These are phyloP conservation scores for Lasioglossum morio DNA, from an alignment of 2,888 invertebrate species.

Conservation along the genomic window DNA sequence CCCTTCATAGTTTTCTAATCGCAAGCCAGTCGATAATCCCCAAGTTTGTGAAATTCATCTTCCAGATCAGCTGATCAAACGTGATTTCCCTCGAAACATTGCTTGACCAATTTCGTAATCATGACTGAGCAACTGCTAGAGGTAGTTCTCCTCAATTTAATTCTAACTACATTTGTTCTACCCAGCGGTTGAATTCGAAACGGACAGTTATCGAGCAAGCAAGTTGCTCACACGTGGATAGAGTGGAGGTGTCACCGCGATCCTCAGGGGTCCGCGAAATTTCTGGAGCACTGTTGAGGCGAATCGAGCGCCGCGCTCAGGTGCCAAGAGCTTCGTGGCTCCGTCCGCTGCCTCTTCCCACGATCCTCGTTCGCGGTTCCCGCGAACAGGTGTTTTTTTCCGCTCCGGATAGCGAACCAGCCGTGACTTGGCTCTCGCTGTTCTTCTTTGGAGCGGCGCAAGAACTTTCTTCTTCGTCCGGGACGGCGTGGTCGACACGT, in stretches of 20 bases:
- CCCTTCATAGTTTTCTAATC: too few relatives aligned
- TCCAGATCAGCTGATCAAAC: background rate
- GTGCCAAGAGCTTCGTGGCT: background rate
- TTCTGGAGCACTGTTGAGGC: background rate
- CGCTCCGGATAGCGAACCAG: constrained; percentile 4
- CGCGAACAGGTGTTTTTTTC: background rate
- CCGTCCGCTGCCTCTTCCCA: background rate
- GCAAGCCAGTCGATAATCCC: too few relatives aligned
- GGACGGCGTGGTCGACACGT: background rate
- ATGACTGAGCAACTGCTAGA: too few relatives aligned
- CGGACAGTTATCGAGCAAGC: background rate
- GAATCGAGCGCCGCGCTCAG: background rate
- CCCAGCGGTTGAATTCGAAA: too few relatives aligned
- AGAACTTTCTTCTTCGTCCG: background rate
- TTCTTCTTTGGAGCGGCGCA: constrained; percentile 10
- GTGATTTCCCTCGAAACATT: background rate
- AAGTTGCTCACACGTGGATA: background rate
- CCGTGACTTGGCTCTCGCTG: background rate
- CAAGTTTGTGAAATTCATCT: background rate
- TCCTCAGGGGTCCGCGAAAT: background rate
- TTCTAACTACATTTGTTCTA: too few relatives aligned
- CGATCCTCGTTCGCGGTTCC: background rate
- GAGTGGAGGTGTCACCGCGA: background rate
- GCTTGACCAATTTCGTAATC: background rate
- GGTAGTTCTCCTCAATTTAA: too few relatives aligned